Evolutionary conservation across 2,888 invertebrate species (phyloP).

Genomic region (Macrosiphum euphorbiae): DNA sequence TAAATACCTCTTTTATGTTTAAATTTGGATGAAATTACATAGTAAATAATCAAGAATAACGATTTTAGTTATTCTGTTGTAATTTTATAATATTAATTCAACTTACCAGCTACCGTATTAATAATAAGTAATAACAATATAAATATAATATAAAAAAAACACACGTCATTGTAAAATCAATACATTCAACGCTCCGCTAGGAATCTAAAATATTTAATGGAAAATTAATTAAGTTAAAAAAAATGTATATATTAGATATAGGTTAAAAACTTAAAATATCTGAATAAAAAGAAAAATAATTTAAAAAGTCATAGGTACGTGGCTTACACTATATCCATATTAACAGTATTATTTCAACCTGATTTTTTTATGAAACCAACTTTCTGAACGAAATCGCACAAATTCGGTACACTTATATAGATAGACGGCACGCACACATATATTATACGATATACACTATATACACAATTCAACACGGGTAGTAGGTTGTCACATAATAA

Average conservation of each 20-base stretch:
- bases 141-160: too few relatives aligned
- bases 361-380: conserved; percentile 39
- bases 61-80: too few relatives aligned
- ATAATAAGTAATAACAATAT: too few relatives aligned
- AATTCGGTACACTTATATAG: neutral
- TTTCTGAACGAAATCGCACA: conserved; percentile 12
- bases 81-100: too few relatives aligned
- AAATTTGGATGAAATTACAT: too few relatives aligned
- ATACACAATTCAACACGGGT: neutral
- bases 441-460: neutral
- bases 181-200: too few relatives aligned
- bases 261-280: neutral
- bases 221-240: neutral
- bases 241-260: neutral
- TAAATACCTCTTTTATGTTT: too few relatives aligned
- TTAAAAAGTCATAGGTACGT: neutral
- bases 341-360: conserved; percentile 29
- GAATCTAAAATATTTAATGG: neutral
- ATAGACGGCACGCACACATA: neutral
- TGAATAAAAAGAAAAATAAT: neutral
- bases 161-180: too few relatives aligned
- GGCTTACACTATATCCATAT: neutral
- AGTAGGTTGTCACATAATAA: neutral
- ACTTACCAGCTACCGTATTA: too few relatives aligned
- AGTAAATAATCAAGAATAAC: too few relatives aligned